A percentile compares a stretch with the other conserved stretches of the same genome.
These are phyloP conservation scores for Pogonomyrmex californicus DNA, from an alignment of 1,140 invertebrate species.

Conservation along the genomic window DNA sequence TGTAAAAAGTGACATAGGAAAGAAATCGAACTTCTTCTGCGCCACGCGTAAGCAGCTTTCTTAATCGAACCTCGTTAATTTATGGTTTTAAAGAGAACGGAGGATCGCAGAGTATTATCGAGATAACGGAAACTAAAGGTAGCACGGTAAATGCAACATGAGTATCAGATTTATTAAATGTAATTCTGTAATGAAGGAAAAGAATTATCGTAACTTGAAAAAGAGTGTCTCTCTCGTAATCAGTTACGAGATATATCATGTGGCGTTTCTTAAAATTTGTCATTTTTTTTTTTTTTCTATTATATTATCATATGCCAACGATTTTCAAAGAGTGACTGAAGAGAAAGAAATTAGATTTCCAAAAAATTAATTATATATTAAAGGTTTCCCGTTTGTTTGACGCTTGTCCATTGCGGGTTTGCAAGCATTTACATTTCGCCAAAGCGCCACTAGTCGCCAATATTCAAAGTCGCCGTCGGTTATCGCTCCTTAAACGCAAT, in stretches of 20 bases:
- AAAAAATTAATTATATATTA: neutral
- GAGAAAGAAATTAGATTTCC: neutral
- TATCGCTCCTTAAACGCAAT: conserved; percentile 53
- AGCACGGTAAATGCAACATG: neutral
- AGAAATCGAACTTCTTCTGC: neutral
- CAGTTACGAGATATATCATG: too few species aligned
- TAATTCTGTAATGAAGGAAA: neutral
- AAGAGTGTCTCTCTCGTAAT: too few species aligned
- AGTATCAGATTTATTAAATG: neutral
- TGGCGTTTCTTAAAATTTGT: neutral
- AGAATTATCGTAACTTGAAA: neutral
- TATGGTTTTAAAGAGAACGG: neutral
- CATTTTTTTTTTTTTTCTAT: neutral
- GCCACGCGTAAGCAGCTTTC: conserved; percentile 49
- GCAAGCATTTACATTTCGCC: conserved; percentile 37
- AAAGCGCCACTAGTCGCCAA: neutral
- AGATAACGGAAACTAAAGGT: neutral
- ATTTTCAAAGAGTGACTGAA: neutral
- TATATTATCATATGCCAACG: neutral
- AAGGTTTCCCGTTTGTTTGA: neutral
- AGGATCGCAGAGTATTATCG: neutral
- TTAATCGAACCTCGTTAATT: conserved; percentile 39
- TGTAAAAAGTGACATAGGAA: conserved; percentile 9
- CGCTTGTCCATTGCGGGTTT: neutral
- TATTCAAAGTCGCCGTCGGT: conserved; percentile 43